phyloP scores from a whole-genome alignment of 2,888 invertebrate species.

The Trypoxylon attenuatum region DNA sequence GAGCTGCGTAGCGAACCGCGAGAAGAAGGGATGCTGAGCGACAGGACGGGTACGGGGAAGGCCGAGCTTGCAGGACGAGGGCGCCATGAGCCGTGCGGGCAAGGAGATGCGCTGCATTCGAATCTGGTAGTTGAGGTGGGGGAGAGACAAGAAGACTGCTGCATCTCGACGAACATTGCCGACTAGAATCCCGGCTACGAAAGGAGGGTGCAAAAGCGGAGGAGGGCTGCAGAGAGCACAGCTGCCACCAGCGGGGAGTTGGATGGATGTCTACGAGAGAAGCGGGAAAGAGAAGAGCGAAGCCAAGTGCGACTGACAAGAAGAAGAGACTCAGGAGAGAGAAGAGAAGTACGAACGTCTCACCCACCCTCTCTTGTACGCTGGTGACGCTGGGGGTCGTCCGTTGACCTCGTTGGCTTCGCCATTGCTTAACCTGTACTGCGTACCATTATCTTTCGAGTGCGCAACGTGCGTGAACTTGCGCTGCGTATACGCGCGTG shows the following conservation, averaged over 20 bases:
- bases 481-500: conserved; percentile 32
- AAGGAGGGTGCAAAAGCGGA: conserved; percentile 25
- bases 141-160: conserved; percentile 48
- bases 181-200: conserved; percentile 44
- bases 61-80: conserved; percentile 26
- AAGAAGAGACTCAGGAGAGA: conserved; percentile 13
- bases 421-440: conserved; percentile 62
- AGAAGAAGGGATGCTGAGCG: conserved; percentile 49
- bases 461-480: conserved; percentile 54
- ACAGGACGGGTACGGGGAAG: conserved; percentile 35
- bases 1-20: no score
- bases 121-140: conserved; percentile 33
- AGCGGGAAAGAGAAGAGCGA: conserved; percentile 42
- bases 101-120: conserved; percentile 45
- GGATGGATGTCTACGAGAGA: conserved; percentile 14
- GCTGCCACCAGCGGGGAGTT: conserved; percentile 11
- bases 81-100: conserved; percentile 8
- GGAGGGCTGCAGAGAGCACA: conserved; percentile 25
- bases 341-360: conserved; percentile 21
- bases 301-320: no score
- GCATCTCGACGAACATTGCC: conserved; percentile 42
- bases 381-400: conserved; percentile 62
- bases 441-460: conserved; percentile 65
- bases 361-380: conserved; percentile 54
- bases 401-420: conserved; percentile 66